Base-by-base conservation (phyloP, 1,140 invertebrate genomes). In the Drosophila orosa region DNA sequence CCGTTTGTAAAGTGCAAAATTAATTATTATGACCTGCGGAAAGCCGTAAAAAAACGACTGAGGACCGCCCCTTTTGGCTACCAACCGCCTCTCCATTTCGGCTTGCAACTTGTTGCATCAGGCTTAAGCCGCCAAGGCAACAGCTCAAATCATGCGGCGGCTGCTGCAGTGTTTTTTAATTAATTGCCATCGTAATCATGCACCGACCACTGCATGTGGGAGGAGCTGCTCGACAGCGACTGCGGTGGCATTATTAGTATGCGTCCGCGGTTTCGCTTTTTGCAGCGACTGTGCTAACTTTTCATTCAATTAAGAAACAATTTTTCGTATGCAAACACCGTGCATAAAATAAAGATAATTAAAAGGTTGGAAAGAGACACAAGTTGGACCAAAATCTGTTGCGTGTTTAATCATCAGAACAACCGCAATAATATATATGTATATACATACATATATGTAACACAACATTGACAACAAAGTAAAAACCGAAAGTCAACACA, bases 181-280 rank as follows among this genome's bases (percentile, higher is more conserved):
- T 89, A 87, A 87, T 89, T 84, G 68, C 63, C 50, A 52, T 65
- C 55, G 77, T 73, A 79, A 80, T 80, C 67, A 71, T 79, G 78
- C 78, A 58, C 42, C 44, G 59, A 60, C 27, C 39, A 65, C 37
- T 12, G 47, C 35, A 59, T 57, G 42, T 37, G 67, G 37, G 55
- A 47, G 68, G 22, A 62, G 39, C 25, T 19, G 56, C 67, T 57
- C 27, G 27, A n/a, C n/a, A n/a, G n/a, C n/a, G n/a, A n/a, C n/a
- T n/a, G 19, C 25, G 13, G 24, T 3, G 24, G 24, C 25, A 48
- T 54, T 68, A 27, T 47, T 45, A 67, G 45, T 56, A 52, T 68
- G 31, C 45, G 29, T n/a, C 13, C 35, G 57, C 45, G 58, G 73
- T 59, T 76, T 77, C 52, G 60, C 76, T 66, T 78, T 77, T 78